Evolutionary conservation across 2,888 invertebrate genomes (phyloP).

Genomic region (Pterostichus madidus): DNA sequence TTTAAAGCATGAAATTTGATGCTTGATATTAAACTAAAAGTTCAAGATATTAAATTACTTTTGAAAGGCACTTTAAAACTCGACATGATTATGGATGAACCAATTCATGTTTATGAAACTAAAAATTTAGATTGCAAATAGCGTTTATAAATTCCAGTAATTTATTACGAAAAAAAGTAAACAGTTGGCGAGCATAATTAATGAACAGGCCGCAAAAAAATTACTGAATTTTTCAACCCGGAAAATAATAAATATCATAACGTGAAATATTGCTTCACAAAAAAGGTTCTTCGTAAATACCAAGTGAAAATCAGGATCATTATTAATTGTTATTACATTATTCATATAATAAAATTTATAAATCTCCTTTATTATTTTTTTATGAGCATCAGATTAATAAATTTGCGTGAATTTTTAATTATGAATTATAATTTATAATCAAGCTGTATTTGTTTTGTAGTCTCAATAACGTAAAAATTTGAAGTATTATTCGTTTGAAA

Average conservation of each 20-base stretch:
- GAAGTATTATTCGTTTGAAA: too few species aligned
- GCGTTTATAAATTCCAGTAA: conserved; percentile 31
- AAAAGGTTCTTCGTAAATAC: background rate
- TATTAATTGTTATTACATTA: too few species aligned
- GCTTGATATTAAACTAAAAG: conserved; percentile 12
- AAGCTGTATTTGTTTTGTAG: too few species aligned
- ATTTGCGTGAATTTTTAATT: too few species aligned
- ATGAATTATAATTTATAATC: too few species aligned
- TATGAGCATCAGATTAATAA: too few species aligned
- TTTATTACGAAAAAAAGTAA: conserved; percentile 31
- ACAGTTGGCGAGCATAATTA: conserved; percentile 29
- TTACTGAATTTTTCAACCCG: conserved; percentile 1
- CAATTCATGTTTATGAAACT: conserved; percentile 29
- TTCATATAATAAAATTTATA: too few species aligned
- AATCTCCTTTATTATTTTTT: too few species aligned
- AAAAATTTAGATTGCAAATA: conserved; percentile 43
- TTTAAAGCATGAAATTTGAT: conserved; percentile 12
- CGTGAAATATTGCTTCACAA: background rate
- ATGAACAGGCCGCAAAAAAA: background rate
- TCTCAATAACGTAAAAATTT: too few species aligned
- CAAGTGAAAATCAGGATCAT: too few species aligned
- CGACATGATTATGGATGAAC: conserved; percentile 38
- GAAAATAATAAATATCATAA: conserved; percentile 12
- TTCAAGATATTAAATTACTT: conserved; percentile 44
- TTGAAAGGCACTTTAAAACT: conserved; percentile 33